Base-by-base conservation (phyloP, 2,888 invertebrate genomes). In the Phengaris arion region DNA sequence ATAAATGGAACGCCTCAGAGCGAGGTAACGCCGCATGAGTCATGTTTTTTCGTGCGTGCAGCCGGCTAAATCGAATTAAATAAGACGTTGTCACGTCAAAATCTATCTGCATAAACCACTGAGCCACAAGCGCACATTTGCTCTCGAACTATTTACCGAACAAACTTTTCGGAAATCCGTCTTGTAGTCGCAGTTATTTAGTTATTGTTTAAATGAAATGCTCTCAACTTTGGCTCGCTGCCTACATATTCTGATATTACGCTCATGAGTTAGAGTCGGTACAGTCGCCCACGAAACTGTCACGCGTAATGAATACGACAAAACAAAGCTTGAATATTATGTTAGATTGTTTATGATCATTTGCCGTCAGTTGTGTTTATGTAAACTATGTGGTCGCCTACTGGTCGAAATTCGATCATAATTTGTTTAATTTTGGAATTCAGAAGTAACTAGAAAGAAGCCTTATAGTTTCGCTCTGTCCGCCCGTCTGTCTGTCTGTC, bases 171-270 rank as follows among this genome's bases (percentile, higher is more conserved):
- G 69, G 69, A 74, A 68, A 68, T 52, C 13, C 68, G 52, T 54
- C 68, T 64, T 74, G 75, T 70, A 74, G 72, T 76, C 76, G 74
- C 72, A 78, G 76, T 75, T 54, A 76, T 78, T 77, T 75, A 77
- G 77, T 79, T 81, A 81, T 82, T 83, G 81, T 82, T 78, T 78
- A 81, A 79, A 79, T 78, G 77, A 79, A 80, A 79, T 81, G 79
- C 80, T 81, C 81, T 79, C 79, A 80, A 70, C 79, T 78, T 83
- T 85, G 85, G 85, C 85, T 74, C 68, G 70, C 75, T 82, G 85
- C 85, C 85, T 79, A 77, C 78, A 80, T 79, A 82, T 82, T 81
- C 80, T 81, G 80, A 82, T 82, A 80, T 81, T 79, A 80, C 79
- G 79, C 80, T 79, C 81, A 79, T 78, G 81, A 77, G 64, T 76